Base-by-base conservation (phyloP, 1,140 invertebrate genomes). In the Telenomus remus region DNA sequence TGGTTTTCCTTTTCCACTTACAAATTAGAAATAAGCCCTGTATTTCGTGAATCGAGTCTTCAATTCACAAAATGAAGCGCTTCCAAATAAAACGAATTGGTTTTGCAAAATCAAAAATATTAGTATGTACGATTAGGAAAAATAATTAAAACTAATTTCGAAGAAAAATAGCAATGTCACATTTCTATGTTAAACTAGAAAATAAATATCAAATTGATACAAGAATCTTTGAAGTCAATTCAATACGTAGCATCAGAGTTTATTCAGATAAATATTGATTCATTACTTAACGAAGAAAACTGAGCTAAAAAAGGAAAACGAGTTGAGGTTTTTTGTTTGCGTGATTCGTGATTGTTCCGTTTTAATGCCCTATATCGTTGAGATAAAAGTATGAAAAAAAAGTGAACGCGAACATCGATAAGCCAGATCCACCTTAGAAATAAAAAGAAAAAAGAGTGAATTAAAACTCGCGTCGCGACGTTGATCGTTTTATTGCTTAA, bases 1-100 rank as follows among this genome's bases (percentile, higher is more conserved):
- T 86, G 86, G 84, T 87, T 87, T 87, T 88, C 86, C 85, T 44
- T 86, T 87, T 87, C 84, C 79, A 83, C 85, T 85, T 85, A 87
- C 85, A 88, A 88, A 88, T 88, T 88, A 88, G 85, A 81, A 86
- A 83, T 87, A 85, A 87, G 83, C 84, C 79, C 80, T 66, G 60
- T 81, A 81, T 80, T 81, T 74, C 80, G 85, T 85, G 82, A 84
- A 83, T 83, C 82, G 80, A 76, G 76, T 83, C 82, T 85, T 84
- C 84, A 85, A 27, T 27, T 27, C 6, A 85, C n/a, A n/a, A n/a
- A n/a, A n/a, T n/a, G n/a, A n/a, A n/a, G n/a, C n/a, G n/a, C n/a
- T n/a, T n/a, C n/a, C n/a, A n/a, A n/a, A n/a, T n/a, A n/a, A n/a
- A n/a, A n/a, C n/a, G 80, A 84, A 83, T 82, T 81, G 84, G 81